Percentiles rank a stretch among this genome's conserved stretches.
Evolutionary conservation across 2,113 vertebrate species (phyloP).

Genomic region (Pristiophorus japonicus): DNA sequence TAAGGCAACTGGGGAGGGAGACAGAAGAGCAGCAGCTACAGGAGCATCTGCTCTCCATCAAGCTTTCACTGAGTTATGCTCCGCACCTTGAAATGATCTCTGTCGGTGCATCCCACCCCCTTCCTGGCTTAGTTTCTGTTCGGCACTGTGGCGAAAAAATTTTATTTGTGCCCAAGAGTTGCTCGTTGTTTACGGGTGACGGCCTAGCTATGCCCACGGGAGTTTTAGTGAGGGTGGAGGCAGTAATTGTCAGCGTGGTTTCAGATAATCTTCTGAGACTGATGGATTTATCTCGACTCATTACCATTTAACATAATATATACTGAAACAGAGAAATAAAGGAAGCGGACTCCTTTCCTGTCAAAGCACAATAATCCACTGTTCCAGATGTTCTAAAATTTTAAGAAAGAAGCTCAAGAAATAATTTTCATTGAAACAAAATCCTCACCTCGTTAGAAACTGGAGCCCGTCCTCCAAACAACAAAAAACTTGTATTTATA

Average conservation of each 20-base stretch:
- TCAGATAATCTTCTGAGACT: neutral
- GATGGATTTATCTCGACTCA: neutral
- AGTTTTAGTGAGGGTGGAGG: neutral
- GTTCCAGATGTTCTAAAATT: neutral
- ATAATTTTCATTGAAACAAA: too few relatives aligned
- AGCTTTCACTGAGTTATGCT: neutral
- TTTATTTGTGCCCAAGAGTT: neutral
- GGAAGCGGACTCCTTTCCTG: neutral
- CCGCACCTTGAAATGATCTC: neutral
- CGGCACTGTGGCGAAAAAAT: neutral
- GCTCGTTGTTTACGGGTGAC: neutral
- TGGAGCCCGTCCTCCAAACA: neutral
- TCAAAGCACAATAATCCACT: neutral
- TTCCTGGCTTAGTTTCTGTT: neutral
- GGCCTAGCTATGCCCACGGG: neutral
- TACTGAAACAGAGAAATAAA: neutral
- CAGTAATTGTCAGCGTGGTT: neutral
- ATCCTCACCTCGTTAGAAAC: neutral
- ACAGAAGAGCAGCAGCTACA: neutral
- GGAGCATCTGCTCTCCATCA: neutral
- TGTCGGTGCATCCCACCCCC: neutral
- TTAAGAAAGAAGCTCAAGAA: too few relatives aligned
- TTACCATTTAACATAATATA: neutral
- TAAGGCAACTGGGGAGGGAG: neutral
- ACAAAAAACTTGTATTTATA: too few relatives aligned